Evolutionary conservation across 2,113 vertebrate genomes (phyloP), one percentile per base, ranked within the genome.

Genomic region (Thamnaconus septentrionalis): DNA sequence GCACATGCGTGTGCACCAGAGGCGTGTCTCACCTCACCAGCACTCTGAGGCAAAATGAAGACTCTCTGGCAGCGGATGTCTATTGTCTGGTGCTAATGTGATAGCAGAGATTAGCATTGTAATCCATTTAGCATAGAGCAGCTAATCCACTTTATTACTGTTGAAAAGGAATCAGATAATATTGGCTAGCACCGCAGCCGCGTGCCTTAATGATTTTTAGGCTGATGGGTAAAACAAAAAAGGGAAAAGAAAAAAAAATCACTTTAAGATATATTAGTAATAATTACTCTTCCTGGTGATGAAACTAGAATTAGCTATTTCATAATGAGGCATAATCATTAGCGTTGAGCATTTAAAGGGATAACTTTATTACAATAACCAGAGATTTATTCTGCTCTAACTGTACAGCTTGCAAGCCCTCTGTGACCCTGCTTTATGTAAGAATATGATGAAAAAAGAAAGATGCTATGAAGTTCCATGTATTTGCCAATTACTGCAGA

Each of bases 51-150:
- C 68, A 70, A 76, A 88, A 80, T 83, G 51, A 80, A 81, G 84
- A 75, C 70, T 80, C 77, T 73, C 83, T 84, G 76, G 61, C 76
- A 76, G 70, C 52, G 64, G 71, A 83, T 85, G 78, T 83, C 89
- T 85, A 87, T 88, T 89, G 83, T 88, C 71, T 79, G 56, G 71
- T 82, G 76, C 83, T 91, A 87, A 90, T 90, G 85, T 88, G 91
- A 93, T 91, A 88, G 83, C 75, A 78, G 84, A 92, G 90, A 93
- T 93, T 92, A 93, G 84, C 82, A 84, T 87, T 91, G 90, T 93
- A 91, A 93, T 93, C 91, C 92, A 91, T 89, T 93, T 91, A 91
- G 87, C 82, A 90, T 89, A 85, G 80, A 87, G 61, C 76, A 85
- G 82, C 75, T 91, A 93, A 93, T 92, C 91, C 92, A 90, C 81